A percentile compares a stretch with the other conserved stretches of the same genome.
These are phyloP conservation scores for Dorcus hopei DNA, from an alignment of 2,888 invertebrate species.

Conservation along the genomic window DNA sequence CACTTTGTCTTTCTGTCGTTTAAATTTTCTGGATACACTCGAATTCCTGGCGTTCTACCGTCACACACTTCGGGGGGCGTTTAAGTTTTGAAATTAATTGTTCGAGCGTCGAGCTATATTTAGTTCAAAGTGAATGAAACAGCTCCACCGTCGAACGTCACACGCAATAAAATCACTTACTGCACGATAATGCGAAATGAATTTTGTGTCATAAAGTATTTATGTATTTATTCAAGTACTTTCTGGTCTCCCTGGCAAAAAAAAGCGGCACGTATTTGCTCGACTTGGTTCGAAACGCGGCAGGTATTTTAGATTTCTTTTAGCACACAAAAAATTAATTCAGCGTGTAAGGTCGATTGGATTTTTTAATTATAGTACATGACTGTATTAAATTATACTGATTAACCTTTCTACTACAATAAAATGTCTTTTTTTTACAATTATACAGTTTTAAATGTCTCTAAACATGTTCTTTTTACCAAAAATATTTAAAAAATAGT, in stretches of 20 bases:
- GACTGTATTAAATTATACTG: too few species aligned
- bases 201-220: slow-evolving; percentile 8
- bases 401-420: too few species aligned
- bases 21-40: slow-evolving; percentile 15
- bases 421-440: too few species aligned
- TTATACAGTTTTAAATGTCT: too few species aligned
- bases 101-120: slow-evolving; percentile 7
- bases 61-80: slow-evolving; percentile 25
- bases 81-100: slow-evolving; percentile 21
- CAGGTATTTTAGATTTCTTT: too few species aligned
- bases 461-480: too few species aligned
- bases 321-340: too few species aligned
- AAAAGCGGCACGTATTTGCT: not conserved
- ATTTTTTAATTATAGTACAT: too few species aligned
- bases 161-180: slow-evolving; percentile 5
- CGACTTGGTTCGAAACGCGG: too few species aligned
- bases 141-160: not conserved
- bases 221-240: slow-evolving; percentile 6
- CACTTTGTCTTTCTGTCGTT: slow-evolving; percentile 15
- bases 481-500: too few species aligned
- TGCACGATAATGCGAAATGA: slow-evolving; percentile 3
- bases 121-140: slow-evolving; percentile 9
- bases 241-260: not conserved
- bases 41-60: slow-evolving; percentile 24
- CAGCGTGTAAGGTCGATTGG: too few species aligned